Conservation (phyloP, 2,113 vertebrate genomes). For the Seriola aureovittata region DNA sequence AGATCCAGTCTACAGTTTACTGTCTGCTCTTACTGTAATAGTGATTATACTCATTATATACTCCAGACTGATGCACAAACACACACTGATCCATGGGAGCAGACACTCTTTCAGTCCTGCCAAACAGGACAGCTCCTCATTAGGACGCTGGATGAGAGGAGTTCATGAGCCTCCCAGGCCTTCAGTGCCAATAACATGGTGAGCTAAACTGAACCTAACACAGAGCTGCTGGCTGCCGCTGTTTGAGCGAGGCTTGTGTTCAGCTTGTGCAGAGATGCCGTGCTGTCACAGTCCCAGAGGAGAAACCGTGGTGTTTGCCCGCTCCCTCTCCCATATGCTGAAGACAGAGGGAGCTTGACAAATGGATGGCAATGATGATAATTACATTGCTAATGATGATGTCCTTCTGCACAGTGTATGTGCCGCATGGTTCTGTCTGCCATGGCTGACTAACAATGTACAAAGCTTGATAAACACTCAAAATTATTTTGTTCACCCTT, state of each 20-base stretch:
- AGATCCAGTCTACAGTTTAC: neutral
- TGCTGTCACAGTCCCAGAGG: neutral
- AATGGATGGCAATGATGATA: conserved; percentile 52
- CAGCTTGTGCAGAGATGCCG: neutral
- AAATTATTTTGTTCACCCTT: neutral
- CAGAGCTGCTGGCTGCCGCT: conserved; percentile 12
- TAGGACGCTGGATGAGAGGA: conserved; percentile 17
- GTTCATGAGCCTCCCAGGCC: conserved; percentile 4
- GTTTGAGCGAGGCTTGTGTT: conserved; percentile 1
- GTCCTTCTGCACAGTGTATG: conserved; percentile 41
- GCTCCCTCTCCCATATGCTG: conserved; percentile 38
- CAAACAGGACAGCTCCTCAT: conserved; percentile 31
- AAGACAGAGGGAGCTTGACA: conserved; percentile 49
- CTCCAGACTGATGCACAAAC: neutral
- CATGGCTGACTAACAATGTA: conserved; percentile 23
- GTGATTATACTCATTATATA: neutral
- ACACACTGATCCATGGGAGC: conserved; percentile 3
- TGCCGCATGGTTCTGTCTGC: conserved; percentile 24
- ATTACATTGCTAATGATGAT: conserved; percentile 53
- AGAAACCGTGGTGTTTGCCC: neutral
- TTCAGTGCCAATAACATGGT: conserved; percentile 10
- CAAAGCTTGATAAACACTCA: conserved; percentile 18
- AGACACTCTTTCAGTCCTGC: neutral
- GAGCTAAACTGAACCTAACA: neutral
- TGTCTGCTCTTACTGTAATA: neutral